Conservation (phyloP, 2,888 invertebrate species). For the Osedax frankpressi region DNA sequence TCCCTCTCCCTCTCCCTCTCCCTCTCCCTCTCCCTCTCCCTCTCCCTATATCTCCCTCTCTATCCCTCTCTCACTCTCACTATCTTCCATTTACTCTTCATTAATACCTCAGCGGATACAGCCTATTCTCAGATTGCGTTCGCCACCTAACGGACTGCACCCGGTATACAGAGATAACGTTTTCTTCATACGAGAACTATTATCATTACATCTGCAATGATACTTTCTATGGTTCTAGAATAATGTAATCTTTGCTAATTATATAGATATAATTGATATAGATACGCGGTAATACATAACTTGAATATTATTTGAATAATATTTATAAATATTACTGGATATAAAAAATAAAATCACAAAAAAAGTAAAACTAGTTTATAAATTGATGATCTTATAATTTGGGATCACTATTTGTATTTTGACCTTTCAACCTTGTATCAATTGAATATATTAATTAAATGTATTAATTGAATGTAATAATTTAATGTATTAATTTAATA, state of each 20-base stretch:
- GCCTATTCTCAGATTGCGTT: not conserved
- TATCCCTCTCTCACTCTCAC: not conserved
- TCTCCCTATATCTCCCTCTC: conserved; percentile 4
- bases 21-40: not conserved
- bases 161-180: not conserved
- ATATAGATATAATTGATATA: not conserved
- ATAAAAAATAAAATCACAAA: not conserved
- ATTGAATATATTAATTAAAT: too few species aligned
- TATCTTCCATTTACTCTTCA: not conserved
- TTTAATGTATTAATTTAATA: too few species aligned
- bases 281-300: not conserved
- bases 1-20: not conserved
- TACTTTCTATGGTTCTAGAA: too few species aligned
- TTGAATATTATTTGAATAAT: not conserved
- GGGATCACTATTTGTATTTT: too few species aligned
- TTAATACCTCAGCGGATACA: not conserved
- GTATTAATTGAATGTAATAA: too few species aligned
- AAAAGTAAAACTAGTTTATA: not conserved
- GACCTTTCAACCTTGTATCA: too few species aligned
- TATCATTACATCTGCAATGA: too few species aligned
- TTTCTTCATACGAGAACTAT: too few species aligned
- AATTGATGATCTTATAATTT: not conserved
- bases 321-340: not conserved
- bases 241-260: too few species aligned
- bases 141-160: not conserved